Base-by-base conservation (phyloP, 2,888 invertebrate genomes). In the Torymus auratus region DNA sequence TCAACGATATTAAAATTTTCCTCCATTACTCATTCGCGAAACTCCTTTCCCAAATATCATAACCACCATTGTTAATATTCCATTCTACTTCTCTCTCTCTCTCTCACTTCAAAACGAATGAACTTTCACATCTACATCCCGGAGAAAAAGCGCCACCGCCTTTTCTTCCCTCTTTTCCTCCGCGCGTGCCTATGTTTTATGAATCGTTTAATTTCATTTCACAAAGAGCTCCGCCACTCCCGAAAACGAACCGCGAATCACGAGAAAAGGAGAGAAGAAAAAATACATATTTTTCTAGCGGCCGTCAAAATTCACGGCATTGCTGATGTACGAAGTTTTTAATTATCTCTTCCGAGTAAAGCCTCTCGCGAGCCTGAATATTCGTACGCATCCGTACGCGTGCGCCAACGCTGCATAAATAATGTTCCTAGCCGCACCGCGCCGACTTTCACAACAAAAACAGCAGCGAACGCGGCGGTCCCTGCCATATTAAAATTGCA, bases 131-230 rank as follows among this genome's bases (percentile, higher is more conserved):
- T 28, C 28, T 28, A 28, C 28, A 28, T 28, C 28, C 28, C 28
- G 28, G 3, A 4, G 28, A 28, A 28, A 28, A 28, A 28, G 28
- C 7, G 28, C 28, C 7, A 4, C 3, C 28, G 28, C 7, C 7
- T 28, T 7, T 28, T 28, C 28, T 20, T 20, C 28, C 28, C 7
- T 28, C 28, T 28, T 28, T 28, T 28, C 28, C 2, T 3, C 28
- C 7, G 28, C 7, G 28, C 28, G 7, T 28, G 28, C 68, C 83
- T 81, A 83, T 78, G 83, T 85, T 85, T 86, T 85, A 85, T 84
- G 85, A 87, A 87, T 87, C 85, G 85, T 85, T 88, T 86, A 86
- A 87, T 87, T 85, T 85, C 84, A 84, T 84, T 85, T 82, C 20
- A 53, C 12, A 53, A 53, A 72, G 62, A 52, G 41, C 41, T 7